Evolutionary conservation across 2,888 invertebrate genomes (phyloP).

Genomic region (Hyppa rectilinea): DNA sequence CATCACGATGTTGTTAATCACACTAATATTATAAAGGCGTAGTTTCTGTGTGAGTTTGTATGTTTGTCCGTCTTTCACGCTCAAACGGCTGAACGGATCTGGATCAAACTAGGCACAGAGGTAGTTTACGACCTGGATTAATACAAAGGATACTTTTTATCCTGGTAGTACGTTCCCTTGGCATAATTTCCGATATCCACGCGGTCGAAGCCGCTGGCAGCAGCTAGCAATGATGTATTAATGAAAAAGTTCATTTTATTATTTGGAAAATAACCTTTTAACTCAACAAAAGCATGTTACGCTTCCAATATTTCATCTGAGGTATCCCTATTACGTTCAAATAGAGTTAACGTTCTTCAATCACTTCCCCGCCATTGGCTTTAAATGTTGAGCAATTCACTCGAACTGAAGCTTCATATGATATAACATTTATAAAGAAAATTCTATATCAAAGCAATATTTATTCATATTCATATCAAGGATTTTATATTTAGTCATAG

Average conservation of each 20-base stretch:
- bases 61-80: too few species aligned
- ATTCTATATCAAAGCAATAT: constrained; percentile 44
- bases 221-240: background rate
- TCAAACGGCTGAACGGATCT: too few species aligned
- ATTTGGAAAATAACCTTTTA: constrained; percentile 28
- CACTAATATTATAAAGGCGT: too few species aligned
- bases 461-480: constrained; percentile 40
- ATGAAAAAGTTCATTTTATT: constrained; percentile 7
- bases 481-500: constrained; percentile 40
- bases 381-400: constrained; percentile 62
- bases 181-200: too few species aligned
- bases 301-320: constrained; percentile 28
- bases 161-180: too few species aligned
- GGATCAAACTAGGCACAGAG: too few species aligned
- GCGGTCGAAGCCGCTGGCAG: too few species aligned
- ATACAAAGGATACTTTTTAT: too few species aligned
- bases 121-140: too few species aligned
- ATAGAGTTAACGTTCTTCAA: constrained; percentile 53
- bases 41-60: too few species aligned
- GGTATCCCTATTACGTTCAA: constrained; percentile 33
- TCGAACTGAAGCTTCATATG: constrained; percentile 43
- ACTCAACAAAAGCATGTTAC: constrained; percentile 21
- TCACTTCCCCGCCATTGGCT: constrained; percentile 53
- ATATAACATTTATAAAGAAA: constrained; percentile 46
- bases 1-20: too few species aligned